These are phyloP conservation scores for Tinea pellionella DNA, from an alignment of 2,888 invertebrate species.

Conservation along the genomic window DNA sequence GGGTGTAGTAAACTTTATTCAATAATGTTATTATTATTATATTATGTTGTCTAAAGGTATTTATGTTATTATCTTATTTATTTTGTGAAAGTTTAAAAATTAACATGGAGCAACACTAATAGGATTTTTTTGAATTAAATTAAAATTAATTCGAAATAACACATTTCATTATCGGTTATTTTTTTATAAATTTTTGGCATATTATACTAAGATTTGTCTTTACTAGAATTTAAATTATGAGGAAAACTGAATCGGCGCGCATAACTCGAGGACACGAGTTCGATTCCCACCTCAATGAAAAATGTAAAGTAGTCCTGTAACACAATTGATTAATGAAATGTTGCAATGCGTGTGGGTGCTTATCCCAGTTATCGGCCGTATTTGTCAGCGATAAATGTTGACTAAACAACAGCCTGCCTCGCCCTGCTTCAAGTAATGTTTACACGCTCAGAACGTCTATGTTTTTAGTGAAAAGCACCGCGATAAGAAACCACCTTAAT, in stretches of 20 bases:
- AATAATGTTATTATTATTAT: not conserved
- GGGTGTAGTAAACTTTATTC: conserved; percentile 4
- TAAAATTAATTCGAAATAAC: too few relatives aligned
- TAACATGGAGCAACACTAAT: not conserved
- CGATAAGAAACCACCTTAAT: conserved; percentile 23
- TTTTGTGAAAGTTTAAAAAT: not conserved
- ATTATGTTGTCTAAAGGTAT: not conserved
- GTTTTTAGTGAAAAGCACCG: conserved; percentile 29
- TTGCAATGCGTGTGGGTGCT: not conserved
- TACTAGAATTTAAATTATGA: too few relatives aligned
- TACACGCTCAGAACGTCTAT: conserved; percentile 39
- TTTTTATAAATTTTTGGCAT: too few relatives aligned
- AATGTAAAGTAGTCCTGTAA: too few relatives aligned
- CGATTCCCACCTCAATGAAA: too few relatives aligned
- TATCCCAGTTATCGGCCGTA: conserved; percentile 28
- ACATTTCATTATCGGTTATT: too few relatives aligned
- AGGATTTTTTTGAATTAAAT: too few relatives aligned
- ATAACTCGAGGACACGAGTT: too few relatives aligned
- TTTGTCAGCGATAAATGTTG: conserved; percentile 52
- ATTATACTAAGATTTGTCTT: too few relatives aligned
- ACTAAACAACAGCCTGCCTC: conserved; percentile 42
- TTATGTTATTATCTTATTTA: not conserved
- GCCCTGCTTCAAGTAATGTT: conserved; percentile 53
- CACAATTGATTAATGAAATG: not conserved
- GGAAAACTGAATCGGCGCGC: too few relatives aligned